phyloP scores from a whole-genome alignment of 2,797 vertebrate genomes.

The Tokudaia tokunoshimensis region DNA sequence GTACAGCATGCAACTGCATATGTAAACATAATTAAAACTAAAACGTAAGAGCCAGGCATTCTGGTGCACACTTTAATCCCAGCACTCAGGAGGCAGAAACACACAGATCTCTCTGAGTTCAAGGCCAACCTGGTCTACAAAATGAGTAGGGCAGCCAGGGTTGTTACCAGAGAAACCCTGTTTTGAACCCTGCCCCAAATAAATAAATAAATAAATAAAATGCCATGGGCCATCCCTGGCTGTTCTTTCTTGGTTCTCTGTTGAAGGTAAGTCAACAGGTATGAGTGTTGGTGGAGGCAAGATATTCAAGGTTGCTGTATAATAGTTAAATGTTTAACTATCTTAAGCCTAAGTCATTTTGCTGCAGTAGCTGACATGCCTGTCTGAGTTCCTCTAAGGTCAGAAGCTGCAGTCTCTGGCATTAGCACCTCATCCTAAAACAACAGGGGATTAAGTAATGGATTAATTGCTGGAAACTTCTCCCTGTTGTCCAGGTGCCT shows the following conservation, averaged over 20 bases:
- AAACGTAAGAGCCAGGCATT: too few species aligned
- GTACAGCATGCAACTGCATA: neutral
- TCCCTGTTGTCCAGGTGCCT: neutral
- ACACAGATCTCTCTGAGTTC: too few species aligned
- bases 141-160: too few species aligned
- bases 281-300: neutral
- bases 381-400: neutral
- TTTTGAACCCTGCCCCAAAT: too few species aligned
- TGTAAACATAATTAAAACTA: neutral
- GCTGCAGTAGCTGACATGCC: neutral
- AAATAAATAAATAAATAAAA: too few species aligned
- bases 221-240: neutral
- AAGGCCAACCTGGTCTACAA: too few species aligned
- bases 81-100: too few species aligned
- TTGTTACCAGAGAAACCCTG: too few species aligned
- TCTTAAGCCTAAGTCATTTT: neutral
- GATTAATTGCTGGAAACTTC: neutral
- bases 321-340: neutral
- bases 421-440: neutral
- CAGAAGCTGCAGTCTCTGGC: neutral
- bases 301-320: neutral
- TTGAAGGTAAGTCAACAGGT: neutral
- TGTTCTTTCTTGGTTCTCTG: neutral
- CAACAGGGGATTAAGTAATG: neutral
- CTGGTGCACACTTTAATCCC: too few species aligned